Evolutionary conservation across 35 echinoderm and acorn worm species (phyloP).

Genomic region (Holothuria glaberrima): DNA sequence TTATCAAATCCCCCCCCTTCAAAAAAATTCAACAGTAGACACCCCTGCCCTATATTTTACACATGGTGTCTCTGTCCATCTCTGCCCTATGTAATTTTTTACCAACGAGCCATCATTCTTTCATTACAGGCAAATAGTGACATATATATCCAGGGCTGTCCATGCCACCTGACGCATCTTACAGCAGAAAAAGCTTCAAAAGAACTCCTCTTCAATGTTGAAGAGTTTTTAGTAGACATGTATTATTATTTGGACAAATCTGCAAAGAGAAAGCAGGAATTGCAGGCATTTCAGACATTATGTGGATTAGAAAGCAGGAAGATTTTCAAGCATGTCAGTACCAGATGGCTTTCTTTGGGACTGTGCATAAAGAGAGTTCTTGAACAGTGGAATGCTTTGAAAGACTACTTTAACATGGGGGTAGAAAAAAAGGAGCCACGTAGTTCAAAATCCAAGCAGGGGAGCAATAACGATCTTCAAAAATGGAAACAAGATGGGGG

Average conservation of each 20-base stretch:
- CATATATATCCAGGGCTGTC: neutral
- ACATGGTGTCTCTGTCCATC: too few species aligned
- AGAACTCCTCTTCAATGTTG: too few species aligned
- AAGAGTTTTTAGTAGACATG: too few species aligned
- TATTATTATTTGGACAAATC: too few species aligned
- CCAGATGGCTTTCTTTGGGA: conserved; percentile 20
- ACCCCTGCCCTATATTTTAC: too few species aligned
- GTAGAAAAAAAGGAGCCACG: neutral
- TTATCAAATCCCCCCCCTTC: too few species aligned
- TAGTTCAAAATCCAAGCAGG: neutral
- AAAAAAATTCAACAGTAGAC: too few species aligned
- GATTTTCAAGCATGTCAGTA: too few species aligned
- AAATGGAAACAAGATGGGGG: neutral
- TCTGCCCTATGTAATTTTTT: too few species aligned
- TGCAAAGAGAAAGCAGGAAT: too few species aligned
- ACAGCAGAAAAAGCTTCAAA: conserved; percentile 6
- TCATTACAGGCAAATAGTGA: neutral
- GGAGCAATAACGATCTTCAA: neutral
- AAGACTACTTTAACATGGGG: conserved; percentile 37
- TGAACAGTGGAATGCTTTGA: neutral
- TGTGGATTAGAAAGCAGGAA: conserved; percentile 61
- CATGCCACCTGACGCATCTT: conserved; percentile 12
- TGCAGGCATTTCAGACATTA: conserved; percentile 17
- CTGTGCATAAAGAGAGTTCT: conserved; percentile 1
- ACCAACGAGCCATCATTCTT: too few species aligned